Evolutionary conservation across 1,140 invertebrate genomes (phyloP), one percentile per base, ranked within the genome.

Genomic region (Harlomillsia oculata): DNA sequence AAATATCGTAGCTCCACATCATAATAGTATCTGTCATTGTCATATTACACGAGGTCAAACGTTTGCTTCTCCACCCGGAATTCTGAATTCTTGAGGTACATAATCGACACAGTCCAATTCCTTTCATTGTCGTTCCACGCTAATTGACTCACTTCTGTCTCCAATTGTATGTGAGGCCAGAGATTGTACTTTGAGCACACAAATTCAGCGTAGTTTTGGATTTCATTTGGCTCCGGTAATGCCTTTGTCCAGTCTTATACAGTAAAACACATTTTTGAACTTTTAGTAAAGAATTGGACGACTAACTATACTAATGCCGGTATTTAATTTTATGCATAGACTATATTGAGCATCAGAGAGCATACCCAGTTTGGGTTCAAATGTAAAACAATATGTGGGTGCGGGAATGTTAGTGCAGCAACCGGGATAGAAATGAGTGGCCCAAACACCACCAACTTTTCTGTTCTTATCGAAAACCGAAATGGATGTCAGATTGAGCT

Each of bases 321-420:
- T 45, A 4, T 11, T 28, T 28, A 8, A 26, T 5, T 13, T 30
- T 16, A 8, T 5, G 16, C n/a, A 6, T 6, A 4, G n/a, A 16
- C 18, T 46, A 2, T 8, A 46, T 21, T 14, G 3, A 14, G 18
- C 20, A 30, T 43, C 29, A 13, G 18, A 25, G 1, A 1, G 28
- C n/a, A 29, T 57, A 63, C 62, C 29, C 43, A 57, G 56, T 48
- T 63, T 63, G n/a, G n/a, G 53, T 21, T 59, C 62, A 29, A 63
- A 63, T n/a, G 62, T 59, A 18, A 34, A 54, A 25, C 53, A 50
- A 45, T 63, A 63, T 2, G 50, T 8, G 49, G 53, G 53, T 26
- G 34, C 50, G 8, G 40, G 62, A 26, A 60, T 21, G 36, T 63
- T 57, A 53, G 52, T 56, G 0, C 46, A 40, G 52, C 55, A 46